These are phyloP conservation scores for Sphaeramia orbicularis DNA, from an alignment of 2,797 vertebrate genomes.

Conservation along the genomic window DNA sequence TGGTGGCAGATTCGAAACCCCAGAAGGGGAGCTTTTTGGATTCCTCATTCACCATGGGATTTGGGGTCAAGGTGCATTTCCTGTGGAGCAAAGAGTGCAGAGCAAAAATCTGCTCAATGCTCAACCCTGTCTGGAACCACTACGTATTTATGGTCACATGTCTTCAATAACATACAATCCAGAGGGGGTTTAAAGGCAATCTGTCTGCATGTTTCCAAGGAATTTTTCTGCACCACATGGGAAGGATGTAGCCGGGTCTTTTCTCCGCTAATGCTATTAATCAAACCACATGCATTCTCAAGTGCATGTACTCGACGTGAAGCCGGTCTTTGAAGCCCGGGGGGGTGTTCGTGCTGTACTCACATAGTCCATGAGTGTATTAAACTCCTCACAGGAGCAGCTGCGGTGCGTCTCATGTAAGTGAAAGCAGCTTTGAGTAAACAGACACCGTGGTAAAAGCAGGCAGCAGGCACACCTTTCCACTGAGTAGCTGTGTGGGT, in stretches of 20 bases:
- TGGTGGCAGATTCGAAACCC: slow-evolving; percentile 20
- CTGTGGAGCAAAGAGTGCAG: slow-evolving; percentile 51
- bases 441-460: slow-evolving; percentile 60
- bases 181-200: slow-evolving; percentile 46
- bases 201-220: slow-evolving; percentile 65
- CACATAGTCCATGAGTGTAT: slow-evolving; percentile 36
- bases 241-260: slow-evolving; percentile 60
- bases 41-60: slow-evolving; percentile 60
- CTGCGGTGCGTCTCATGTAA: slow-evolving; percentile 54
- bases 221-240: slow-evolving; percentile 71
- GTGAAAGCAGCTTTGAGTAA: slow-evolving; percentile 67
- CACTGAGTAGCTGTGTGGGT: slow-evolving; percentile 62
- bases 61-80: slow-evolving; percentile 76
- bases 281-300: slow-evolving; percentile 68
- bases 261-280: slow-evolving; percentile 73
- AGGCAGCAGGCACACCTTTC: slow-evolving; percentile 63
- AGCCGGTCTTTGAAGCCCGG: slow-evolving; percentile 60
- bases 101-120: slow-evolving; percentile 20
- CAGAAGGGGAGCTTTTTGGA: slow-evolving; percentile 35
- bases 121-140: slow-evolving; percentile 55
- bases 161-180: slow-evolving; percentile 44
- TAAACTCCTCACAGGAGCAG: slow-evolving; percentile 61
- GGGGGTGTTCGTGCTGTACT: slow-evolving; percentile 16
- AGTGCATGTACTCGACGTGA: slow-evolving; percentile 49
- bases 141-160: slow-evolving; percentile 61